phyloP scores from a whole-genome alignment of 2,113 vertebrate species.

The Pavo muticus region DNA sequence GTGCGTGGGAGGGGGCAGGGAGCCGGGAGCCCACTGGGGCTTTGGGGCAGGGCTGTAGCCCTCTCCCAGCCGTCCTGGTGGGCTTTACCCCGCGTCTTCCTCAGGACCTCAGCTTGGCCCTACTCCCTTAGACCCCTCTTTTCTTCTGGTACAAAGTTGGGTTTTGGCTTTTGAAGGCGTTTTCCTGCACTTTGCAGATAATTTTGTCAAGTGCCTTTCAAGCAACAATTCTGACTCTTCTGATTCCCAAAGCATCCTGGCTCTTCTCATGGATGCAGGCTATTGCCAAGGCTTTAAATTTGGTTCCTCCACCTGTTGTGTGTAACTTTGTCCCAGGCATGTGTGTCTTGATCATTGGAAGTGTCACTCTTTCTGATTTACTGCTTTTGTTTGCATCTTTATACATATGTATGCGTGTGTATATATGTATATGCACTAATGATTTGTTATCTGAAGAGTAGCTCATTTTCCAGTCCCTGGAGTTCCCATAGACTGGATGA shows the following conservation, averaged over 20 bases:
- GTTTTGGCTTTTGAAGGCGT: not conserved
- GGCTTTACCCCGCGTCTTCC: not conserved
- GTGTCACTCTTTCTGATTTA: not conserved
- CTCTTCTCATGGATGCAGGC: not conserved
- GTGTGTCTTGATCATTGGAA: not conserved
- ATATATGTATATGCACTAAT: no score
- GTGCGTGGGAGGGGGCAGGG: not conserved
- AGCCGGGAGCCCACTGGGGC: not conserved
- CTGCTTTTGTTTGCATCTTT: not conserved
- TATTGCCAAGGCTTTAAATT: not conserved
- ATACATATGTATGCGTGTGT: no score
- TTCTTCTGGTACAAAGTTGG: not conserved
- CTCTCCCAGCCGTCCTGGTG: not conserved
- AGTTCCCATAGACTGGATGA: not conserved
- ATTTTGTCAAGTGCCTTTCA: not conserved
- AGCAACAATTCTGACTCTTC: not conserved
- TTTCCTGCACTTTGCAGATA: not conserved
- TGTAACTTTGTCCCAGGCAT: not conserved
- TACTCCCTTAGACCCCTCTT: not conserved
- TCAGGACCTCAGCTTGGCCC: not conserved
- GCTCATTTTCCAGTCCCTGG: not conserved
- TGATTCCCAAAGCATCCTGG: not conserved
- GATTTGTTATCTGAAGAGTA: not conserved
- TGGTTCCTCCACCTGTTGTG: not conserved
- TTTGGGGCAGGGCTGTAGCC: not conserved